Base-by-base conservation (phyloP, 37 sponge, comb jelly and placozoan species). In the Cladorhizidae sp. region DNA sequence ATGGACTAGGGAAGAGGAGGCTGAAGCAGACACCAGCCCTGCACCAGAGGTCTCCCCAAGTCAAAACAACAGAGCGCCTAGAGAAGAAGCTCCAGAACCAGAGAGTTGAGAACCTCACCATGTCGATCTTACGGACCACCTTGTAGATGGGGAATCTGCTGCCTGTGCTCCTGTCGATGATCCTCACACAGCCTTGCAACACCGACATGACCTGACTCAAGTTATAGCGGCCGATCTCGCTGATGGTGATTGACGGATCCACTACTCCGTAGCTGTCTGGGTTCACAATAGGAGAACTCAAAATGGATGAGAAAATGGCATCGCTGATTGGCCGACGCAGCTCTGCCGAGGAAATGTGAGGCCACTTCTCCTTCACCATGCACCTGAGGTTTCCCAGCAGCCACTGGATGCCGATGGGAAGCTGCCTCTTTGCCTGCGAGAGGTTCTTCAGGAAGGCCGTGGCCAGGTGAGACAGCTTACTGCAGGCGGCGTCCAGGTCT, bases 211-310 rank as follows among this genome's bases (percentile, higher is more conserved):
- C 37, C 59, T 87, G 88, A 8, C 33, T 59, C 32, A 87, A 71
- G 76, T 87, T 87, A 50, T 87, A 81, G 61, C 88, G 64, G 18
- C 42, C 87, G 2, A 87, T 63, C 2, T 65, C 57, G 22, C 59
- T 37, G 51, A 76, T 22, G 35, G 81, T 62, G 37, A 87, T 23
- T 0, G 39, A 22, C 5, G 52, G 57, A 41, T 75, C 64, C 35
- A 87, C 37, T 9, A 92, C 57, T 32, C 89, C 89, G 32, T 77
- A 73, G 54, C 70, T 78, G 57, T 92, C 89, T 9, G 92, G 92
- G 54, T 87, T 87, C 37, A 92, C 81, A 12, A 92, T 70, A 15
- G 85, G 80, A 15, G 85, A 76, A 43, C 88, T 68, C 29, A 92
- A 38, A 29, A 88, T 88, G 50, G 67, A 71, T 23, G 80, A 74